phyloP scores from a whole-genome alignment of 2,113 vertebrate species.

The Hippocampus barbouri region DNA sequence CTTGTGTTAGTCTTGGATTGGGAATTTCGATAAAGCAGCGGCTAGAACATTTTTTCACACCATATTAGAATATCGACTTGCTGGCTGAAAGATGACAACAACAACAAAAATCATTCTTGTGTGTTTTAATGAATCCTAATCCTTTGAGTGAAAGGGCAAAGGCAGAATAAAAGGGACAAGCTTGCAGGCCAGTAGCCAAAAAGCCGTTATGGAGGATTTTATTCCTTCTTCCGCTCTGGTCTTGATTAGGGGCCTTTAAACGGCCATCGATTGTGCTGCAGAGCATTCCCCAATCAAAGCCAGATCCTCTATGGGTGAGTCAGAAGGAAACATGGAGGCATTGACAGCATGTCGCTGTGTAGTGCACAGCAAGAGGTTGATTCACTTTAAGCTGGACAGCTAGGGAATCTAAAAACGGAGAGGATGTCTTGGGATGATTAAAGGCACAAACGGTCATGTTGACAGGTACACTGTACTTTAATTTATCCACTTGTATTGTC shows the following conservation, averaged over 20 bases:
- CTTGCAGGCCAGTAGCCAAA: conserved; percentile 35
- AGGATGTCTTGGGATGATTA: conserved; percentile 31
- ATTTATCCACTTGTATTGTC: conserved; percentile 19
- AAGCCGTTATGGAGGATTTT: conserved; percentile 61
- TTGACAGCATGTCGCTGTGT: conserved; percentile 47
- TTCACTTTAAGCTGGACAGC: conserved; percentile 58
- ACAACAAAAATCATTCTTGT: background rate
- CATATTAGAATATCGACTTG: background rate
- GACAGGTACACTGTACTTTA: conserved; percentile 22
- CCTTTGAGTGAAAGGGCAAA: conserved; percentile 9
- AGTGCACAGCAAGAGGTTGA: conserved; percentile 66
- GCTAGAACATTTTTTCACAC: background rate
- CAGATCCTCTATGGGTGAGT: conserved; percentile 62
- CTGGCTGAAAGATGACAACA: background rate
- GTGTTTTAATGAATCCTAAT: conserved; percentile 30
- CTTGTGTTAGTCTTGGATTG: background rate
- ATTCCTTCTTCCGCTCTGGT: conserved; percentile 65
- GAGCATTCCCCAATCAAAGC: conserved; percentile 58
- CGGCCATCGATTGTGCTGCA: conserved; percentile 58
- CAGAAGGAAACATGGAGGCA: conserved; percentile 56
- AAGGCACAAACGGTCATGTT: conserved; percentile 37
- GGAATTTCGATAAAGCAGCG: background rate
- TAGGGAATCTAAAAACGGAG: conserved; percentile 13
- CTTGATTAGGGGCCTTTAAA: conserved; percentile 71
- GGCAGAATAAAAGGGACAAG: conserved; percentile 28